Percentiles rank a stretch among this genome's conserved stretches.
phyloP scores from a whole-genome alignment of 2,888 invertebrate genomes.

The Notodonta ziczac region DNA sequence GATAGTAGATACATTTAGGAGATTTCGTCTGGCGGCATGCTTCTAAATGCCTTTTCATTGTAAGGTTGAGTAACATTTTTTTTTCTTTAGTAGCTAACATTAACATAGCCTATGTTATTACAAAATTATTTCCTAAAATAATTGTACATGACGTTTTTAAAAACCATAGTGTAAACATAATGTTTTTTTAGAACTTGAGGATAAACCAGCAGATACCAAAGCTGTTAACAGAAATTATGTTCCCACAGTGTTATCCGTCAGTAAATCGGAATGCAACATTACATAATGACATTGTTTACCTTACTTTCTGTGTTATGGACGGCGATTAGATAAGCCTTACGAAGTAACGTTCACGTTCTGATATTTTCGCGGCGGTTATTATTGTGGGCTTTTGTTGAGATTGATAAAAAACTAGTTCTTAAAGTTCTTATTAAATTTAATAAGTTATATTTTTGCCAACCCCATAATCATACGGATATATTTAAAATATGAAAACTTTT shows the following conservation, averaged over 20 bases:
- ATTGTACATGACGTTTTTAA: too few species aligned
- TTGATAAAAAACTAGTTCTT: background rate
- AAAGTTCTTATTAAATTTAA: background rate
- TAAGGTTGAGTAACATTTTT: background rate
- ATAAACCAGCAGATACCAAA: background rate
- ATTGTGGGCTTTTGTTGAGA: background rate
- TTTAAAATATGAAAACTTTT: background rate
- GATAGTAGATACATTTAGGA: too few species aligned
- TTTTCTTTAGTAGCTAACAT: too few species aligned
- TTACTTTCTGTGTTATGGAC: slow-evolving; percentile 6
- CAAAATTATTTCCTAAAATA: too few species aligned
- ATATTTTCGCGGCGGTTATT: background rate
- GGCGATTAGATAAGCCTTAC: slow-evolving; percentile 6
- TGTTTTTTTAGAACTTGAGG: background rate
- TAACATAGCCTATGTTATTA: too few species aligned
- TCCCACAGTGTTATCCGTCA: slow-evolving; percentile 20
- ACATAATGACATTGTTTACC: slow-evolving; percentile 18
- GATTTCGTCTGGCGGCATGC: too few species aligned
- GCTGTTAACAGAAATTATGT: slow-evolving; percentile 2
- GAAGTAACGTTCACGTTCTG: background rate
- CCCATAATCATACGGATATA: background rate
- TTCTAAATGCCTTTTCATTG: background rate
- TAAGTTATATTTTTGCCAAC: too few species aligned
- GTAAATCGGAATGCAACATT: slow-evolving; percentile 19
- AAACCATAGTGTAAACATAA: background rate